Base-by-base conservation (phyloP, 2,888 invertebrate genomes). In the Cyclophora punctaria region DNA sequence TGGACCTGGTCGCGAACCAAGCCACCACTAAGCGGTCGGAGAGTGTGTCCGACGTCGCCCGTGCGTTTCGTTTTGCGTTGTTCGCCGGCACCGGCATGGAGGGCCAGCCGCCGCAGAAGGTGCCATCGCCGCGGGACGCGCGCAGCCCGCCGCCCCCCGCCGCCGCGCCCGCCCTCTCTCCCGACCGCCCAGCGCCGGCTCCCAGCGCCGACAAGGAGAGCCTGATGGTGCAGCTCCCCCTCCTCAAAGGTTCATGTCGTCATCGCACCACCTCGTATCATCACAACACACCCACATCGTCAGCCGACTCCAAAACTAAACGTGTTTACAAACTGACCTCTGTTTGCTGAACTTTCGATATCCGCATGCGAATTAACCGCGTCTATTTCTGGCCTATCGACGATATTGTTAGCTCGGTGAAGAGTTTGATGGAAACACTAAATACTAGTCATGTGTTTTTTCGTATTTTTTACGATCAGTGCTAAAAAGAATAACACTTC, bases 1-100 rank as follows among this genome's bases (percentile, higher is more conserved):
- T 95, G 64, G 95, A 95, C 79, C 91, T 94, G 71, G 93, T 94
- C 68, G 94, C 94, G 55, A 92, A 90, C 64, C 91, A 91, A 65
- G 67, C 77, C 61, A 63, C 73, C 81, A 68, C 81, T 78, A 80
- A 90, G 78, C 83, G 84, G 56, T 79, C 83, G 53, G 83, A 83
- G 73, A 84, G 83, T 64, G 84, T 84, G 49, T 80, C 87, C 54
- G 86, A 86, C 83, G 83, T 88, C 52, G 86, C 89, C 56, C 78
- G 87, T 59, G 88, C 89, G 59, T 89, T 89, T 64, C 83, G 89
- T 44, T 83, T 89, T 68, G 88, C 86, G 56, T 73, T 85, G 63
- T 73, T 81, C 73, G 75, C 74, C 64, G 76, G 75, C 62, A 63
- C 71, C 70, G 73, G 70, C 65, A 83, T 83, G 83, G 80, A 84